These are phyloP conservation scores for Triplophysa bombifrons DNA, from an alignment of 2,797 vertebrate genomes.

Conservation along the genomic window DNA sequence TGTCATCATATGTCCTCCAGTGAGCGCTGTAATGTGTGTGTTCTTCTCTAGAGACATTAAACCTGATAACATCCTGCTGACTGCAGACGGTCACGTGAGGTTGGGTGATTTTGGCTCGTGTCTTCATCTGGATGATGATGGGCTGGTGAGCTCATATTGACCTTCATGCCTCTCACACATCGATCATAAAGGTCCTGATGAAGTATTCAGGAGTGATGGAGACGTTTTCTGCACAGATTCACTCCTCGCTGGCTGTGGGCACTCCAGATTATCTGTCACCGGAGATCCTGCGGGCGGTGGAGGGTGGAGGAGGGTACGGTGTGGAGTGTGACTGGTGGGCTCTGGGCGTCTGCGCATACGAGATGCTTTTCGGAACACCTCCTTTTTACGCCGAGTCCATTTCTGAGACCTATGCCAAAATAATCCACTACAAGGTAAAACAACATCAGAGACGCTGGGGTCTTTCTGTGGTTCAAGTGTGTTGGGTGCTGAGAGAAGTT, in stretches of 20 bases:
- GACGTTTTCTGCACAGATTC: conserved; percentile 70
- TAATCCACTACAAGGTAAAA: conserved; percentile 83
- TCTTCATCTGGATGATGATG: conserved; percentile 78
- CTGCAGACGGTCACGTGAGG: conserved; percentile 81
- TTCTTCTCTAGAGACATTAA: conserved; percentile 81
- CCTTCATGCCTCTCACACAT: too few relatives aligned
- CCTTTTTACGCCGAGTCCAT: conserved; percentile 87
- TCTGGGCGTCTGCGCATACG: conserved; percentile 85
- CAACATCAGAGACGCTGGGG: neutral
- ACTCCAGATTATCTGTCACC: conserved; percentile 89
- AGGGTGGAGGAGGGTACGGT: conserved; percentile 79
- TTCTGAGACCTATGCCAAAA: conserved; percentile 85
- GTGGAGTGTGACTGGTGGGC: conserved; percentile 90
- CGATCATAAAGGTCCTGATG: neutral
- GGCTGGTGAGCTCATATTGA: conserved; percentile 73
- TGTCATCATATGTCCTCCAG: neutral
- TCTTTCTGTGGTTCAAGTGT: too few relatives aligned
- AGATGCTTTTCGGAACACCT: conserved; percentile 85
- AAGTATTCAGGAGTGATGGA: neutral
- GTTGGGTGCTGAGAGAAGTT: too few relatives aligned
- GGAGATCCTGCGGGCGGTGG: conserved; percentile 85
- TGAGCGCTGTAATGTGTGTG: neutral
- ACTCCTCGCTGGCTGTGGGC: conserved; percentile 82
- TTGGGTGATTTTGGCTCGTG: conserved; percentile 89
- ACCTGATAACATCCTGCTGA: conserved; percentile 87